Evolutionary conservation across 2,888 invertebrate genomes (phyloP).

Genomic region (Meganola albula): DNA sequence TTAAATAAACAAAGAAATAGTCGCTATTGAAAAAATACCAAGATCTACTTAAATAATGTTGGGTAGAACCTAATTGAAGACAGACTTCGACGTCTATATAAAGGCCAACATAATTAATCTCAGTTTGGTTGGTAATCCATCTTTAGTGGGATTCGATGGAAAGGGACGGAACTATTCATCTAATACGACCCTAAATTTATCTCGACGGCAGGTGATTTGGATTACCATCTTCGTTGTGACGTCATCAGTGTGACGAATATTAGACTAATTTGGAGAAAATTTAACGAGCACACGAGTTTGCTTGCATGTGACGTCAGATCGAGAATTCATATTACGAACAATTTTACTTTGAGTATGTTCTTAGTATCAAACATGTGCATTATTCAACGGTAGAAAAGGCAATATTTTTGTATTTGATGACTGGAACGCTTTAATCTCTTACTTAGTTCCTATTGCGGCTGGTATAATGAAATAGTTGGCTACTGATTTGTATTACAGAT

Average conservation of each 20-base stretch:
- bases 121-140: slow-evolving; percentile 52
- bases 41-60: slow-evolving; percentile 20
- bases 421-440: no score
- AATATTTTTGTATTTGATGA: no score
- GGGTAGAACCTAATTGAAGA: slow-evolving; percentile 25
- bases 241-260: slow-evolving; percentile 26
- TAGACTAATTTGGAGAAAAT: slow-evolving; percentile 26
- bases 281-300: slow-evolving; percentile 23
- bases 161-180: slow-evolving; percentile 37
- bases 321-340: no score
- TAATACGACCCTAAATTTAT: slow-evolving; percentile 45
- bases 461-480: no score
- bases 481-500: no score
- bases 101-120: slow-evolving; percentile 50
- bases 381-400: no score
- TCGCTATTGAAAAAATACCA: slow-evolving; percentile 10
- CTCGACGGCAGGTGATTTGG: slow-evolving; percentile 32
- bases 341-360: no score
- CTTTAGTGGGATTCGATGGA: slow-evolving; percentile 38
- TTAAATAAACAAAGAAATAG: no score
- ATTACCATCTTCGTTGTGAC: slow-evolving; percentile 27
- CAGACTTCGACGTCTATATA: slow-evolving; percentile 25
- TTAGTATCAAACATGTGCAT: no score
- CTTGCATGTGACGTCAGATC: slow-evolving; percentile 19
- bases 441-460: no score